Evolutionary conservation across 2,797 vertebrate genomes (phyloP), one percentile per base, ranked within the genome.

Genomic region (Knipowitschia caucasica): DNA sequence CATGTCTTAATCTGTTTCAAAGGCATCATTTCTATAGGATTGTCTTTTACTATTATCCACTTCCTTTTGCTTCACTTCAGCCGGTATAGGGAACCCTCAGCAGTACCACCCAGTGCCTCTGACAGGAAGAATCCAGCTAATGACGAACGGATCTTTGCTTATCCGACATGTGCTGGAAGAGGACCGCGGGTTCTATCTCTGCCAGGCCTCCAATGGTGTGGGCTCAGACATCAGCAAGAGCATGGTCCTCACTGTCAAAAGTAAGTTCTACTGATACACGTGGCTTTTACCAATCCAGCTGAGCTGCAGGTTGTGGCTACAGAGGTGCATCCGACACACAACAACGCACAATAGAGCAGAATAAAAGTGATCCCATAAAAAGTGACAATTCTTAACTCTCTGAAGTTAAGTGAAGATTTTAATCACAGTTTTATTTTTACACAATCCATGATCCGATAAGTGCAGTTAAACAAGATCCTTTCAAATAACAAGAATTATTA

Each of bases 221-320:
- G 96, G 96, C 54, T 98, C 96, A 0, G 96, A 99, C 83, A 99
- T 99, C 92, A 99, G 96, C 94, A 99, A 99, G 84, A 96, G 95
- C 88, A 98, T 98, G 96, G 91, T 98, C 59, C 95, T 99, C 66
- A 98, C 96, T 0, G 96, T 99, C 17, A 97, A 96, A 80, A 96
- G 94, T 96, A 65, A 93, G 95, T 91, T n/a, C 8, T 20, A 64
- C 26, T 35, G 23, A 44, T 49, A 57, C 56, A 38, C 46, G 12
- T 25, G 34, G 2, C 0, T 34, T 36, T 4, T 39, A 21, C 36
- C 17, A 20, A 11, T 39, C 11, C 36, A 39, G 3, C 36, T 9
- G 10, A 38, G n/a, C n/a, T n/a, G n/a, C n/a, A n/a, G n/a, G n/a
- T n/a, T n/a, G n/a, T n/a, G n/a, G n/a, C n/a, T n/a, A n/a, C n/a